Evolutionary conservation across 2,888 invertebrate species (phyloP).

Genomic region (Drosophila anceps): DNA sequence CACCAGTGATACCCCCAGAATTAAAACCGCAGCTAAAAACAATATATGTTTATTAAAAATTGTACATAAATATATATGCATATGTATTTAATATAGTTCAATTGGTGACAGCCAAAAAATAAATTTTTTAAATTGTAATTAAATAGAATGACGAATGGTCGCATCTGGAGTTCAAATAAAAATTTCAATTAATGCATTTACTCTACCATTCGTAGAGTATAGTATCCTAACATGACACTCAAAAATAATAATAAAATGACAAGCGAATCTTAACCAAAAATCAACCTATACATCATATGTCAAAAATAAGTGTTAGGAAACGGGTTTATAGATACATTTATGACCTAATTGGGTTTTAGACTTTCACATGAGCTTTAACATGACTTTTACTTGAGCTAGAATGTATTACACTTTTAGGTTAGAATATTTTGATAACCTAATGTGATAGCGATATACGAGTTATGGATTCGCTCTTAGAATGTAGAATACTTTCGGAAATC

Average conservation of each 20-base stretch:
- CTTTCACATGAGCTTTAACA: too few species aligned
- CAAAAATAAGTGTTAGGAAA: too few species aligned
- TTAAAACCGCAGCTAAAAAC: constrained; percentile 94
- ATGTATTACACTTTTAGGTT: too few species aligned
- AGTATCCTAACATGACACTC: background rate
- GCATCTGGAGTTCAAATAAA: background rate
- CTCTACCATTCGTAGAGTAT: background rate
- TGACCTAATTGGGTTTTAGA: too few species aligned
- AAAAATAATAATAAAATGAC: background rate
- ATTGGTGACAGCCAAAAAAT: constrained; percentile 39
- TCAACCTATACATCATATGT: too few species aligned
- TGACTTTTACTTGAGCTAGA: too few species aligned
- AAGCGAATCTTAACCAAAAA: too few species aligned
- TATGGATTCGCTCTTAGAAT: too few species aligned
- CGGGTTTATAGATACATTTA: too few species aligned
- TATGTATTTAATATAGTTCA: constrained; percentile 23
- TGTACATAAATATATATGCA: constrained; percentile 13
- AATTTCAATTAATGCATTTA: background rate
- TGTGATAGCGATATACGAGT: too few species aligned
- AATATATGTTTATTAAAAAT: constrained; percentile 91
- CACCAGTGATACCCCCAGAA: constrained; percentile 94
- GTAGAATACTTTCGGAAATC: too few species aligned
- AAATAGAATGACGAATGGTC: background rate
- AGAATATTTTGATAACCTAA: too few species aligned
- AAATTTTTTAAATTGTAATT: constrained; percentile 8